Conservation (phyloP, 2,888 invertebrate genomes). For the Agriopis leucophaearia region DNA sequence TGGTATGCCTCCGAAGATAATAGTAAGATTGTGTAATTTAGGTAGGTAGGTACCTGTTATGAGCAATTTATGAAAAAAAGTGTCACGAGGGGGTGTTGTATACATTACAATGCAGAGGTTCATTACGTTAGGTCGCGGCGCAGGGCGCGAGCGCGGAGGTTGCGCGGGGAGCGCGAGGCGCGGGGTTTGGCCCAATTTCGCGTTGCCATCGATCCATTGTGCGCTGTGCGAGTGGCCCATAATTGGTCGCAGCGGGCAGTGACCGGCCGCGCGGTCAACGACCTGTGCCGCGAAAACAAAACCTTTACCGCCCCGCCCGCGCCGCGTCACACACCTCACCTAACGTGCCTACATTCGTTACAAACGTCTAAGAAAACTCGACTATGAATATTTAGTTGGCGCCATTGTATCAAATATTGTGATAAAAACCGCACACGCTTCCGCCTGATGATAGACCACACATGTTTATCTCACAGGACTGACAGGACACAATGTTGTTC, state of each 20-base stretch:
- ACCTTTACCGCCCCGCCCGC: constrained; percentile 66
- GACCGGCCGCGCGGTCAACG: constrained; percentile 82
- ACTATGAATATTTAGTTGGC: constrained; percentile 4
- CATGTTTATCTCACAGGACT: constrained; percentile 9
- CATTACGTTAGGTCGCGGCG: constrained; percentile 48
- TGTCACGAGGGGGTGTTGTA: not conserved
- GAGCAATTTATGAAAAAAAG: not conserved
- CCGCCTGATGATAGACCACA: not conserved
- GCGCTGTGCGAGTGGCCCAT: constrained; percentile 86
- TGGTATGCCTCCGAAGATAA: no score
- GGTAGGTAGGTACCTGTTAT: not conserved
- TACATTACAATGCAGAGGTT: constrained; percentile 17
- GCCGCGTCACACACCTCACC: constrained; percentile 54
- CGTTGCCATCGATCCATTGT: constrained; percentile 86
- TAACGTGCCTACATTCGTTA: constrained; percentile 41
- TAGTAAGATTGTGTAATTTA: no score
- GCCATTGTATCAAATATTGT: constrained; percentile 8
- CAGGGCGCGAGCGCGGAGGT: constrained; percentile 56
- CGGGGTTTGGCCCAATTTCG: constrained; percentile 81
- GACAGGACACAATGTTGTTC: constrained; percentile 30
- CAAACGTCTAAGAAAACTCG: constrained; percentile 15
- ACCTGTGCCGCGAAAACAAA: constrained; percentile 83
- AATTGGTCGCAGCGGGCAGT: constrained; percentile 85
- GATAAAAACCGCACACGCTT: not conserved
- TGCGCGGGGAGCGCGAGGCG: constrained; percentile 53